Base-by-base conservation (phyloP, 1,140 invertebrate species). In the Catajapyx aquilonaris region DNA sequence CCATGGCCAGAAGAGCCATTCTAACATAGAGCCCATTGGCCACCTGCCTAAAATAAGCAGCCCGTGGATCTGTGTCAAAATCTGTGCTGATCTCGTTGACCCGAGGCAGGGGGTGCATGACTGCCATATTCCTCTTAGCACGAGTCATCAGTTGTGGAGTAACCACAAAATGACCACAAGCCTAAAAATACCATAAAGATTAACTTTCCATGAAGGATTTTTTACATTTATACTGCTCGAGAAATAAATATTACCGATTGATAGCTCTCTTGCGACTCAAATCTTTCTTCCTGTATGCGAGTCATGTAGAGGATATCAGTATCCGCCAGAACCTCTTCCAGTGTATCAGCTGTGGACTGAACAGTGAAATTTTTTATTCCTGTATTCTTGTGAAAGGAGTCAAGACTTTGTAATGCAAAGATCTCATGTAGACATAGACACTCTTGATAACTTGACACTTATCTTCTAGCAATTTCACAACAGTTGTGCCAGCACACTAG, bases 221-320 rank as follows among this genome's bases (percentile, higher is more conserved):
- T 30, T 16, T 20, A 21, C 33, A 5, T 21, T 36, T 9, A 7
- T 16, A 34, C 19, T 22, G 36, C 13, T 19, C 9, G 18, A 16
- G 35, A n/a, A 23, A 46, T 35, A 20, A 44, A 34, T 31, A 35
- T 51, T 62, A 85, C 81, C 68, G 76, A 66, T 37, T 88, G 62
- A 57, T 95, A 98, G 48, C 94, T 86, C 42, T 81, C 73, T 46
- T 76, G 59, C 22, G 68, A 73, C 0, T 61, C 48, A 59, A 99
- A 98, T 45, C 94, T 64, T 61, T 99, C 94, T 20, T 76, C 70
- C 55, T 99, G 94, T 47, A 99, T 95, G 43, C 94, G 66, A 0
- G 94, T 99, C 78, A 97, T 90, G 48, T 98, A 98, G 2, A 98
- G 54, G 11, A 99, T 90, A 63, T 99, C 94, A 4, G 90, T 94